A percentile compares a stretch with the other conserved stretches of the same genome.
These are phyloP conservation scores for Chelonia mydas DNA, from an alignment of 2,797 vertebrate species.

Conservation along the genomic window DNA sequence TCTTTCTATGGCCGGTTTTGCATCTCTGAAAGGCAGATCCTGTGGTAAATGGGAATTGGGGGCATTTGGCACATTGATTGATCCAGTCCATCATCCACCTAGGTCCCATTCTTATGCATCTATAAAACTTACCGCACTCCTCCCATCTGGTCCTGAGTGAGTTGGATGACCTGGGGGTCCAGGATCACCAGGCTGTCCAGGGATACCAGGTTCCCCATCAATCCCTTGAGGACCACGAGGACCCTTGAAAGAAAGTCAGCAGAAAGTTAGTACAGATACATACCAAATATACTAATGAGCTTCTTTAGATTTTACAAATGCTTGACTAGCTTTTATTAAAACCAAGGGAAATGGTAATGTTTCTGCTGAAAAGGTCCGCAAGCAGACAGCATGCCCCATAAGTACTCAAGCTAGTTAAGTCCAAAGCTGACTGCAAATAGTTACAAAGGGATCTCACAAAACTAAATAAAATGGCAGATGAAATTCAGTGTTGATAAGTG, in stretches of 20 bases:
- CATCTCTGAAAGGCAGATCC: not conserved
- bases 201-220: slow-evolving; percentile 96
- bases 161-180: slow-evolving; percentile 92
- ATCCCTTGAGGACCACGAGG: slow-evolving; percentile 88
- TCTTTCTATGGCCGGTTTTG: not conserved
- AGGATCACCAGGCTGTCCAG: slow-evolving; percentile 93
- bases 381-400: not conserved
- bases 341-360: not conserved
- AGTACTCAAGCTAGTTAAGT: not conserved
- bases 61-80: not conserved
- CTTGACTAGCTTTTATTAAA: rapidly evolving
- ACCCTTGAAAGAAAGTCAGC: slow-evolving; percentile 82
- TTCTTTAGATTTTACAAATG: not conserved
- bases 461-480: not conserved
- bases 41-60: not conserved
- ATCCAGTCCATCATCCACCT: not conserved
- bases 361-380: not conserved
- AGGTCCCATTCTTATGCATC: not conserved
- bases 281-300: not conserved
- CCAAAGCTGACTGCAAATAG: not conserved
- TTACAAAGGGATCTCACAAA: not conserved
- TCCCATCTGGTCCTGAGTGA: slow-evolving; percentile 86
- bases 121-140: slow-evolving; percentile 83
- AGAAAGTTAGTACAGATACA: not conserved
- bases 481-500: not conserved